A percentile compares a stretch with the other conserved stretches of the same genome.
Evolutionary conservation across 2,797 vertebrate species (phyloP).

Genomic region (Coreius guichenoti): DNA sequence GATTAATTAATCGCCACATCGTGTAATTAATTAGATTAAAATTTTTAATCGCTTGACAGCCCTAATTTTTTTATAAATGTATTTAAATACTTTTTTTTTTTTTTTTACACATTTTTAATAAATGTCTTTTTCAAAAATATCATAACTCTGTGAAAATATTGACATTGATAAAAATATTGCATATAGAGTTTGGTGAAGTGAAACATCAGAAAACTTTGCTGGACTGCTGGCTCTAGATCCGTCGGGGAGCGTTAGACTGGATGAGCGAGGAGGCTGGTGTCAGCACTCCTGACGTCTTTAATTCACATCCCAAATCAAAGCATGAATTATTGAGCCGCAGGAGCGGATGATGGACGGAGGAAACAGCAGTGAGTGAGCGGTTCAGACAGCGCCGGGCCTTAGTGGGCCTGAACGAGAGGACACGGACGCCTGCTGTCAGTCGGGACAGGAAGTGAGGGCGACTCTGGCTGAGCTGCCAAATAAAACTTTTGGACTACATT

Average conservation of each 20-base stretch:
- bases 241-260: neutral
- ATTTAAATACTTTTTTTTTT: no score
- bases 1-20: no score
- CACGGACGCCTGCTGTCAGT: constrained; percentile 58
- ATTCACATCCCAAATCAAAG: constrained; percentile 72
- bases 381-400: constrained; percentile 32
- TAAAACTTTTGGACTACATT: neutral
- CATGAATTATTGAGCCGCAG: constrained; percentile 73
- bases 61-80: no score
- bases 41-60: no score
- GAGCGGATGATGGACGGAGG: constrained; percentile 24
- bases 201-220: neutral
- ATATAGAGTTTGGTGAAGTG: neutral
- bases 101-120: no score
- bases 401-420: constrained; percentile 2
- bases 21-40: no score
- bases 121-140: no score
- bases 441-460: constrained; percentile 41
- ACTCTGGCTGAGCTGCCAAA: neutral
- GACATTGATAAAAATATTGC: neutral
- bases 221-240: neutral
- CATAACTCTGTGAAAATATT: neutral
- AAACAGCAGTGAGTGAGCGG: constrained; percentile 30
- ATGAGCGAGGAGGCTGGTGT: constrained; percentile 29
- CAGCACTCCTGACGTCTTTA: constrained; percentile 67